Percentiles rank a stretch among this genome's conserved stretches.
These are phyloP conservation scores for Drosophila recens DNA, from an alignment of 2,888 invertebrate species.

Conservation along the genomic window DNA sequence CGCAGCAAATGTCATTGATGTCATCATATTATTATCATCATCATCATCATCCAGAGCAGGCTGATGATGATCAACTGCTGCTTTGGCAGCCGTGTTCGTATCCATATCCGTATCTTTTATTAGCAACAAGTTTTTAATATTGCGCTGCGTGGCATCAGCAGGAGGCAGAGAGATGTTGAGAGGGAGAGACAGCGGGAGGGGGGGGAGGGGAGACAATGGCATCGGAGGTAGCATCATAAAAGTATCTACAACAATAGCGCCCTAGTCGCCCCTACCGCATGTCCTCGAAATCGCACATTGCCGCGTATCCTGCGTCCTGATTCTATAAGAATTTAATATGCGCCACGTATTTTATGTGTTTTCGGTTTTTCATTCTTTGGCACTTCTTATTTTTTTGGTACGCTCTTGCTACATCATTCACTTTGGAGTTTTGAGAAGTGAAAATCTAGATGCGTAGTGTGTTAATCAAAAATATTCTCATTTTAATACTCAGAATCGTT, in stretches of 20 bases:
- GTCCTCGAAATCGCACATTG: slow-evolving; percentile 39
- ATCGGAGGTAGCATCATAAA: slow-evolving; percentile 48
- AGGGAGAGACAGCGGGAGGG: background rate
- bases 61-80: slow-evolving; percentile 41
- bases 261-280: slow-evolving; percentile 47
- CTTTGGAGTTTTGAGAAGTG: background rate
- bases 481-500: background rate
- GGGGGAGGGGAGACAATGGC: slow-evolving; percentile 44
- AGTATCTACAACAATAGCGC: slow-evolving; percentile 70
- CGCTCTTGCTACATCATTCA: slow-evolving; percentile 54
- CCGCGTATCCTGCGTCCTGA: slow-evolving; percentile 54
- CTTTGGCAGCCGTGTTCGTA: slow-evolving; percentile 46
- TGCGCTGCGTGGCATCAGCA: slow-evolving; percentile 42
- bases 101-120: slow-evolving; percentile 68
- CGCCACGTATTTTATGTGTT: slow-evolving; percentile 65
- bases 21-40: slow-evolving; percentile 52
- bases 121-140: slow-evolving; percentile 82
- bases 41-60: slow-evolving; percentile 2
- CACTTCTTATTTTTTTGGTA: slow-evolving; percentile 35
- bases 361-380: slow-evolving; percentile 45
- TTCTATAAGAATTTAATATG: slow-evolving; percentile 80
- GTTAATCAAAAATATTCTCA: background rate
- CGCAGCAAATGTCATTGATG: slow-evolving; percentile 80
- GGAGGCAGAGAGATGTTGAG: background rate
- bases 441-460: background rate